phyloP scores from a whole-genome alignment of 2,888 invertebrate genomes.

The Acronicta aceris region DNA sequence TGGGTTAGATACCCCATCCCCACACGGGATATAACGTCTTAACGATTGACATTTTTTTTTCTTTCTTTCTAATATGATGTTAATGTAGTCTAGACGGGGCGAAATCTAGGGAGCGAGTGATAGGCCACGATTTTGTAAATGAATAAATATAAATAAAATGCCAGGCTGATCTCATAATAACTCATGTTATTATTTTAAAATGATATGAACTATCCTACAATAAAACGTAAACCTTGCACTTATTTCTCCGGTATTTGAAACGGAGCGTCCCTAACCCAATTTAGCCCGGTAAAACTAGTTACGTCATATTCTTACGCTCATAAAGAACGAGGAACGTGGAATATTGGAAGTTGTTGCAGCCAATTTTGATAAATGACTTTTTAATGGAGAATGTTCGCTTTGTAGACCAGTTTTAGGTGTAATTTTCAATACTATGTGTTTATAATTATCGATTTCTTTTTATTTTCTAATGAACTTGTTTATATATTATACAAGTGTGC shows the following conservation, averaged over 20 bases:
- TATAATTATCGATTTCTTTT: too few species aligned
- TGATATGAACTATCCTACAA: background rate
- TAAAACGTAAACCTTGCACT: background rate
- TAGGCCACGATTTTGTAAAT: too few species aligned
- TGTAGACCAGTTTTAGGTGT: background rate
- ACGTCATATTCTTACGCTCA: conserved; percentile 16
- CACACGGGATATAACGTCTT: too few species aligned
- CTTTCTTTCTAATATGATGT: too few species aligned
- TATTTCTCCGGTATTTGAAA: background rate
- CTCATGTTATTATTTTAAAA: background rate
- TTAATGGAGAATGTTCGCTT: conserved; percentile 5
- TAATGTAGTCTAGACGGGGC: too few species aligned
- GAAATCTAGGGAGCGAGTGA: too few species aligned
- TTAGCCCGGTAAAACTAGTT: conserved; percentile 11
- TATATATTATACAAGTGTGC: too few species aligned
- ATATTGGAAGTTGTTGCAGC: conserved; percentile 13
- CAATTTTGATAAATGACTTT: conserved; percentile 20
- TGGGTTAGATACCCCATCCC: too few species aligned
- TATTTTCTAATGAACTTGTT: too few species aligned
- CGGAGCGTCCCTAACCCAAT: conserved; percentile 7
- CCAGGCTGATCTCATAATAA: too few species aligned
- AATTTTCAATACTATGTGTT: background rate
- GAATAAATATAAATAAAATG: too few species aligned
- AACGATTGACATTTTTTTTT: too few species aligned
- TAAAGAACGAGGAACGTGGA: conserved; percentile 10